Conservation (phyloP, 2,797 vertebrate species). For the Capromys pilorides region DNA sequence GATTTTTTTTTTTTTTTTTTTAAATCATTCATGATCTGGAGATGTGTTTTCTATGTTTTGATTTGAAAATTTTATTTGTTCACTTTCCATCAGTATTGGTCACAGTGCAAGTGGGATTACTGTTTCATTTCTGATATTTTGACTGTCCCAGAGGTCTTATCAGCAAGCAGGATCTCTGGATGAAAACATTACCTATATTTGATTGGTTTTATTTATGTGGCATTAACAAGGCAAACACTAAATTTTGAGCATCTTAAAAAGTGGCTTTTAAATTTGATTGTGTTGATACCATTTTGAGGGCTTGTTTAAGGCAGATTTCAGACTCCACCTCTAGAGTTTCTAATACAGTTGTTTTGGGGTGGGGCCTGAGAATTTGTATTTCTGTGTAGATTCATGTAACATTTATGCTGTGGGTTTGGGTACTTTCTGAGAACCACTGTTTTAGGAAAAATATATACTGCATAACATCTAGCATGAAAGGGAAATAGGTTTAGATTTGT, state of each 20-base stretch:
- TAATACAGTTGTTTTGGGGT: not conserved
- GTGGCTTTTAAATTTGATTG: not conserved
- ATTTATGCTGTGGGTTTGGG: not conserved
- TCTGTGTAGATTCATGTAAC: constrained; percentile 8
- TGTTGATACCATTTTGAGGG: not conserved
- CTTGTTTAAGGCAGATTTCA: not conserved
- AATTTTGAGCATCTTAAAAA: constrained; percentile 34
- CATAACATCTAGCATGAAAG: not conserved
- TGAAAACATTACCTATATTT: constrained; percentile 13
- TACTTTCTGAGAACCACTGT: not conserved
- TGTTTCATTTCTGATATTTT: constrained; percentile 54
- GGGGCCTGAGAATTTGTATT: constrained; percentile 9
- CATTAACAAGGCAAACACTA: not conserved
- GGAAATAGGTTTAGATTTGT: not conserved
- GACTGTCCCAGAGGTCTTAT: not conserved
- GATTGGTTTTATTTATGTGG: constrained; percentile 21
- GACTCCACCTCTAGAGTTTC: not conserved
- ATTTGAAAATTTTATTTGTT: constrained; percentile 60
- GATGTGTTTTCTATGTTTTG: constrained; percentile 30
- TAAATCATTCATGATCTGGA: constrained; percentile 11
- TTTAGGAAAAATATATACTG: not conserved
- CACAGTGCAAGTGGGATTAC: not conserved
- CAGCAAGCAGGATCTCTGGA: not conserved
- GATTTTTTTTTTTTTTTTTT: not conserved
- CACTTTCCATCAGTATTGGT: constrained; percentile 50